A percentile compares a stretch with the other conserved stretches of the same genome.
phyloP scores from a whole-genome alignment of 2,888 invertebrate genomes.

The Drosophila yooni region DNA sequence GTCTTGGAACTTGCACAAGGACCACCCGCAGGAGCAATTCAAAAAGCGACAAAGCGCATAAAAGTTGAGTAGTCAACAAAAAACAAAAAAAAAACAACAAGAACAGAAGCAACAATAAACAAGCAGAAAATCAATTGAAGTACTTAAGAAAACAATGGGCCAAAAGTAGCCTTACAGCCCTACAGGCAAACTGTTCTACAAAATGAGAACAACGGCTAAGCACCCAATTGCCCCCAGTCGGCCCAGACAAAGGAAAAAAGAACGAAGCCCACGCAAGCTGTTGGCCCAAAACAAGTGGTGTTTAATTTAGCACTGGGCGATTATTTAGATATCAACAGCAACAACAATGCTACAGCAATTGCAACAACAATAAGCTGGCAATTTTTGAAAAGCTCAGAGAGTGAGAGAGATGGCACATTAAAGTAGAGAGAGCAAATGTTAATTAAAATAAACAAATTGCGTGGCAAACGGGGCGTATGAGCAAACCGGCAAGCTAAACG shows the following conservation, averaged over 20 bases:
- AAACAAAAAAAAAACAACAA: slow-evolving; percentile 1
- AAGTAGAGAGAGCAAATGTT: slow-evolving; percentile 49
- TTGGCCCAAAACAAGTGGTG: slow-evolving; percentile 58
- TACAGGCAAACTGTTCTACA: slow-evolving; percentile 24
- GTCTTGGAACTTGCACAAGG: slow-evolving; percentile 16
- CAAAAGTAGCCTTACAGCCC: slow-evolving; percentile 31
- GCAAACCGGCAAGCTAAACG: slow-evolving; percentile 69
- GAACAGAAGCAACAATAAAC: slow-evolving; percentile 67
- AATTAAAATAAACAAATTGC: slow-evolving; percentile 80
- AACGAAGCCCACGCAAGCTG: slow-evolving; percentile 26
- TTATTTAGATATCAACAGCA: slow-evolving; percentile 67
- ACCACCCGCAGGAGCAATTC: slow-evolving; percentile 49
- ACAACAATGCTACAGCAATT: slow-evolving; percentile 44
- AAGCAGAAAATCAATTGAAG: slow-evolving; percentile 75
- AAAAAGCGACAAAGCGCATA: slow-evolving; percentile 64
- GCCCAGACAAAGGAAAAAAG: slow-evolving; percentile 17
- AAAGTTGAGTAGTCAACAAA: slow-evolving; percentile 43
- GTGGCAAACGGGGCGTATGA: slow-evolving; percentile 70
- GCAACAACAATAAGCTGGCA: slow-evolving; percentile 44
- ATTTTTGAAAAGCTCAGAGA: slow-evolving; percentile 31
- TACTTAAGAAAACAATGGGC: slow-evolving; percentile 76
- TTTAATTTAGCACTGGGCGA: slow-evolving; percentile 72
- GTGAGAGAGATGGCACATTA: slow-evolving; percentile 2
- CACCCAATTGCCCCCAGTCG: slow-evolving; percentile 2
- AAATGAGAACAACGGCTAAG: slow-evolving; percentile 19